Evolutionary conservation across 2,797 vertebrate genomes (phyloP), one percentile per base, ranked within the genome.

Genomic region (Scyliorhinus canicula): DNA sequence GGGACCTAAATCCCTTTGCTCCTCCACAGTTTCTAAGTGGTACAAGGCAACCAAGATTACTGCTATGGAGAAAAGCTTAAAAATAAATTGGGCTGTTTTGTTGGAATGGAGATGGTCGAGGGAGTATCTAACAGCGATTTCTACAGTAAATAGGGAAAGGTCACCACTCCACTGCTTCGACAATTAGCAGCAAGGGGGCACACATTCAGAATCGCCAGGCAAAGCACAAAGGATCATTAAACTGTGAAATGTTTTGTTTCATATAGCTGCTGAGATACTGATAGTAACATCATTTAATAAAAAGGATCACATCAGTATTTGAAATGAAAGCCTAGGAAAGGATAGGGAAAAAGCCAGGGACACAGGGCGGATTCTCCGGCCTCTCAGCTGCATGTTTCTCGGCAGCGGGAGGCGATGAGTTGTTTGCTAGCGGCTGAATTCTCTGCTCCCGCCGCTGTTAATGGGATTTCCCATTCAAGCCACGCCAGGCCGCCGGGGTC

Each of bases 1-100:
- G 31, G 21, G 31, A 90, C 16, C 55, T 60, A 60, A 60, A 90
- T 90, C 86, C 31, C 86, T 63, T 60, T 90, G 86, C 52, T 63
- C 86, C 35, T 60, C 86, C 57, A 26, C 86, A 90, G 35, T 60
- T 60, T 63, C 86, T 90, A 60, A 90, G 16, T 40, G 55, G 86
- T 90, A 90, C 86, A 90, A 60, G 86, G 55, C 12, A 40, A 16
- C 2, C 40, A 35, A 60, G 86, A 90, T 90, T 90, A 90, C 55
- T 90, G 86, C 86, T 90, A 35, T 40, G 55, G 60, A 40, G 55
- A 35, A 90, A 90, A 90, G 14, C 55, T 90, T 14, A 60, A 60
- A 63, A 90, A 90, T 90, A 90, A 90, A 90, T 90, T 90, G 16
- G 55, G 86, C 86, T 90, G 57, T 57, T 55, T 19, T 24, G 55